Conservation (phyloP, 2,113 vertebrate genomes). For the Mobula birostris region DNA sequence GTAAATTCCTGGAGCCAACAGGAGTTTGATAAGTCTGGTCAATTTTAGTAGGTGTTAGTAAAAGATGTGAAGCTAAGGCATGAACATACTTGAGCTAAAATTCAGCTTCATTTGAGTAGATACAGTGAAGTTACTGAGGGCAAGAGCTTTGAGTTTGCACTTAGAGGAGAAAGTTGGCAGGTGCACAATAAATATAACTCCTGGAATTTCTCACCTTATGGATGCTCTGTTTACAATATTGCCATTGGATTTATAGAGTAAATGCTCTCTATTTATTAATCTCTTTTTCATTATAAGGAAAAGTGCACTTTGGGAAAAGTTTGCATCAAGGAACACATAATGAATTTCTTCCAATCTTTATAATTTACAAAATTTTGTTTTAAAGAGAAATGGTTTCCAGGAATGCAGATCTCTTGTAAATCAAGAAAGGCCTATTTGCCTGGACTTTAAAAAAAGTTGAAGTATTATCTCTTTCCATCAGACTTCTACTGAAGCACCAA, state of each 20-base stretch:
- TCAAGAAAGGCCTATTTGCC: background rate
- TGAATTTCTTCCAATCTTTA: no score
- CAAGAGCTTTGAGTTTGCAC: background rate
- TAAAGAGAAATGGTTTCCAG: no score
- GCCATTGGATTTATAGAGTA: no score
- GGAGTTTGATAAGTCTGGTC: background rate
- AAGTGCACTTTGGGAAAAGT: no score
- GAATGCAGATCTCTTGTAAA: no score
- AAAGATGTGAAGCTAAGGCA: background rate
- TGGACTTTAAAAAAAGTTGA: background rate
- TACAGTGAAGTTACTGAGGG: background rate
- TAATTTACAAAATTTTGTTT: no score
- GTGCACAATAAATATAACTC: background rate
- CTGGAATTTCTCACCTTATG: no score
- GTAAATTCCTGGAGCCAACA: background rate
- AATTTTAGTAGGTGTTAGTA: background rate
- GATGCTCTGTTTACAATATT: no score
- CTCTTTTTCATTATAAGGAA: no score
- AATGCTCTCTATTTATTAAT: no score
- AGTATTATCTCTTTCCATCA: background rate
- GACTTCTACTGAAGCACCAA: background rate
- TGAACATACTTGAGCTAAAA: background rate
- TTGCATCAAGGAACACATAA: no score
- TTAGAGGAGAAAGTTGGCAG: background rate
- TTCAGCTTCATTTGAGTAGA: background rate